Percentiles rank a stretch among this genome's conserved stretches.
phyloP scores from a whole-genome alignment of 2,113 vertebrate genomes.

The Agelaius phoeniceus region DNA sequence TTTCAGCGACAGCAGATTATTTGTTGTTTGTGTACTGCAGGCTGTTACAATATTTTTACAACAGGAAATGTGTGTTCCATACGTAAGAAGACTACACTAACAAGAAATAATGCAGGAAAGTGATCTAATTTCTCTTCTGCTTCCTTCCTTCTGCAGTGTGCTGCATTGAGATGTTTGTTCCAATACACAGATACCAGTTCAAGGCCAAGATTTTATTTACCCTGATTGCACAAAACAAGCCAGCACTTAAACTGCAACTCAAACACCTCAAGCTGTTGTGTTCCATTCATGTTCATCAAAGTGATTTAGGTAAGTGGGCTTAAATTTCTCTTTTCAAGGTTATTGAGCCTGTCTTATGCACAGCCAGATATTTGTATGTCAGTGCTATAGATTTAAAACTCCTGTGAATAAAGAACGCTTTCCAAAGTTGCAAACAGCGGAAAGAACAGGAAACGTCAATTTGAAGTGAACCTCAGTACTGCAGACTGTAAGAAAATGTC shows the following conservation, averaged over 20 bases:
- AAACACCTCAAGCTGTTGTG: background rate
- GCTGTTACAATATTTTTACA: conserved; percentile 11
- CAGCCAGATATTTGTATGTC: background rate
- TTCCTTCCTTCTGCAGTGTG: conserved; percentile 54
- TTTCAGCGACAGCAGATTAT: background rate
- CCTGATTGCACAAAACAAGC: conserved; percentile 3
- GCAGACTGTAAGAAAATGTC: background rate
- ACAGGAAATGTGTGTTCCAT: conserved; percentile 54
- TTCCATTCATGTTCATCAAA: background rate
- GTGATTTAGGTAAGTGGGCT: background rate
- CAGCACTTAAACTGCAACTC: background rate
- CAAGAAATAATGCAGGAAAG: conserved; percentile 49
- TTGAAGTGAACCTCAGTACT: background rate
- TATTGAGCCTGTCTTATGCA: background rate
- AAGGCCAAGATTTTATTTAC: conserved; percentile 50
- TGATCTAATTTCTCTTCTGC: conserved; percentile 52
- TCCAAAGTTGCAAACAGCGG: background rate
- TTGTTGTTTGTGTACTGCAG: background rate
- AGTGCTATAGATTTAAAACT: background rate
- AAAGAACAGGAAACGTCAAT: background rate
- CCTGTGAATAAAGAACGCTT: background rate
- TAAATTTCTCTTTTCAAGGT: background rate
- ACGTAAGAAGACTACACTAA: conserved; percentile 11
- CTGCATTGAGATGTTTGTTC: conserved; percentile 35
- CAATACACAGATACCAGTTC: conserved; percentile 28